Evolutionary conservation across 1,140 invertebrate genomes (phyloP), one percentile per base, ranked within the genome.

Genomic region (Adelges cooleyi): DNA sequence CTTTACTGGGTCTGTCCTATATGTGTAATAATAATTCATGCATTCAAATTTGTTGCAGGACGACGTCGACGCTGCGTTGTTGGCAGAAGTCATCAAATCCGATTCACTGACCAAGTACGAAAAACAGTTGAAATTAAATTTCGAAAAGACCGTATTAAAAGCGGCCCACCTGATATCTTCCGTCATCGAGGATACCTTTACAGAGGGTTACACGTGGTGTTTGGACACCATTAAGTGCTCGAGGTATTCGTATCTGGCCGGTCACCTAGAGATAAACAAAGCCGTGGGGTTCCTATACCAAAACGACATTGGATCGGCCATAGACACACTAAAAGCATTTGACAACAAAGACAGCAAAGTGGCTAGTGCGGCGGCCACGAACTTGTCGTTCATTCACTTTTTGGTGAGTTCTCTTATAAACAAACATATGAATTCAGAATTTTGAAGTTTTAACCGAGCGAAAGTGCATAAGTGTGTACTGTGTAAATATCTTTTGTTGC

Each of bases 181-280:
- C 18, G 82, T 87, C 11, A 90, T 95, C 69, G 84, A 90, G 71
- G 80, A 83, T 53, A 83, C 82, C 48, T 89, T 68, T 20, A 67
- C 50, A 17, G 56, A 62, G 22, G 84, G 81, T 20, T 83, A 84
- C 70, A 81, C 82, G 68, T 84, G 84, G 87, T 90, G 85, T 73
- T 82, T 89, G 17, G 83, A 86, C 69, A 77, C 83, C 50, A 90
- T 95, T 46, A 89, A 89, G 74, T 77, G 76, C 44, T 91, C 88
- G 1, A 84, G 84, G 29, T 89, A 90, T 71, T 78, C 84, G 10
- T 79, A 82, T 68, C 73, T 95, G 29, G 89, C 91, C 17, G 86
- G 87, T 69, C 91, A 95, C 75, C 77, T 96, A 59, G 92, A 96
- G 77, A 90, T 97, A 66, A 94, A 92, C 73, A 95, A 95, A 76